Percentiles rank a stretch among this genome's conserved stretches.
Conservation (phyloP, 2,888 invertebrate species). For the Macrosiphum euphorbiae region DNA sequence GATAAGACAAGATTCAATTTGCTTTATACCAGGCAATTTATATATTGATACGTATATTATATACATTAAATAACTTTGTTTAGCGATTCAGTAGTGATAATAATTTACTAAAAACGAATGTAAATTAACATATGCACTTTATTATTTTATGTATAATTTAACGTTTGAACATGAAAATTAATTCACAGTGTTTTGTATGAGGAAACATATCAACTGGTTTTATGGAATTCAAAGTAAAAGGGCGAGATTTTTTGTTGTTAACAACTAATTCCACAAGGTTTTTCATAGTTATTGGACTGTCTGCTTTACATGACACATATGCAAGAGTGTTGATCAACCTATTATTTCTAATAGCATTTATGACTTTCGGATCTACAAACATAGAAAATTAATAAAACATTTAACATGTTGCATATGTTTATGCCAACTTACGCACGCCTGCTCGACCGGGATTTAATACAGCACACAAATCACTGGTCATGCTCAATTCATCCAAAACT, state of each 20-base stretch:
- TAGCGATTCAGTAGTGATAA: not conserved
- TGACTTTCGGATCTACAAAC: conserved; percentile 69
- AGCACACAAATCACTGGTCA: conserved; percentile 78
- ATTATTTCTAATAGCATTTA: conserved; percentile 80
- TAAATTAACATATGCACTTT: not conserved
- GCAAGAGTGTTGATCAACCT: conserved; percentile 82
- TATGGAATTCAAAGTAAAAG: conserved; percentile 85
- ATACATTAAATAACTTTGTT: not conserved
- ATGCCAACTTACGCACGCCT: conserved; percentile 84
- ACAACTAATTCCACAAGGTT: conserved; percentile 89
- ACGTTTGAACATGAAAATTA: conserved; percentile 83
- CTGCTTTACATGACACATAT: conserved; percentile 89
- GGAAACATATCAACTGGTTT: conserved; percentile 98
- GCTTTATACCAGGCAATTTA: not conserved
- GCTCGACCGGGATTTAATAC: conserved; percentile 97
- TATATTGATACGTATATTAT: not conserved
- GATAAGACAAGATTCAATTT: not conserved
- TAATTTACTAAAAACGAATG: not conserved
- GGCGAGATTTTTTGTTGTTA: conserved; percentile 84
- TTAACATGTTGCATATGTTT: not conserved
- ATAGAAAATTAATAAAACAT: conserved; percentile 60
- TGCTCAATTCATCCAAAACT: conserved; percentile 67
- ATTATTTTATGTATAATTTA: conserved; percentile 45
- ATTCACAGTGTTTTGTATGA: conserved; percentile 91
- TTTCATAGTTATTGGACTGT: conserved; percentile 83